Evolutionary conservation across 2,888 invertebrate genomes (phyloP).

Genomic region (Sinhomidia bicolor): DNA sequence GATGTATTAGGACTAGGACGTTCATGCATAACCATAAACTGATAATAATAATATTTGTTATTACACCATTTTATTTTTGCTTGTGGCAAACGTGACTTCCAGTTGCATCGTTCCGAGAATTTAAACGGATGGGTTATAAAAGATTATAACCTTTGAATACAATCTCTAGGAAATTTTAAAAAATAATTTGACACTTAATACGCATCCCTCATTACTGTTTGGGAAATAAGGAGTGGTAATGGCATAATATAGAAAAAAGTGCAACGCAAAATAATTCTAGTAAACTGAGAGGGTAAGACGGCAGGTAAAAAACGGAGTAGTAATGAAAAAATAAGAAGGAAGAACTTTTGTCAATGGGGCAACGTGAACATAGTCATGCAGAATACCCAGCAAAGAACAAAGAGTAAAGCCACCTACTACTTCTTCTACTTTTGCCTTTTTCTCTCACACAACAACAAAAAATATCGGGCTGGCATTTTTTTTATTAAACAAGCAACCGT

Average conservation of each 20-base stretch:
- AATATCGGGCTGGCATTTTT: not conserved
- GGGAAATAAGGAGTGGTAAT: not conserved
- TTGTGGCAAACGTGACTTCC: not conserved
- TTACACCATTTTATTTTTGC: not conserved
- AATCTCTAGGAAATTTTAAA: not conserved
- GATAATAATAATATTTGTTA: not conserved
- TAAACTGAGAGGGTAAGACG: not conserved
- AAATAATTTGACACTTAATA: not conserved
- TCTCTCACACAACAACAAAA: not conserved
- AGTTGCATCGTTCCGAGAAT: not conserved
- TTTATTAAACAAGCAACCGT: too few species aligned
- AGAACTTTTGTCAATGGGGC: not conserved
- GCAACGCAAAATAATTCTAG: not conserved
- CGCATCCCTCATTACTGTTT: not conserved
- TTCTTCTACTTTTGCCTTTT: not conserved
- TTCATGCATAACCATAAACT: not conserved
- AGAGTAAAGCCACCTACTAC: not conserved
- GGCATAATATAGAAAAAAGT: not conserved
- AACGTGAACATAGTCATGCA: not conserved
- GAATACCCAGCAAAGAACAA: not conserved
- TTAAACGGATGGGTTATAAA: not conserved
- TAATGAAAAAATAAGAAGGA: not conserved
- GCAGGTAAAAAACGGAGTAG: not conserved
- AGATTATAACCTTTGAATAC: conserved; percentile 8
- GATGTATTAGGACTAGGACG: not conserved